Conservation (phyloP, 2,113 vertebrate species). For the Sinocyclocheilus maitianheensis region DNA sequence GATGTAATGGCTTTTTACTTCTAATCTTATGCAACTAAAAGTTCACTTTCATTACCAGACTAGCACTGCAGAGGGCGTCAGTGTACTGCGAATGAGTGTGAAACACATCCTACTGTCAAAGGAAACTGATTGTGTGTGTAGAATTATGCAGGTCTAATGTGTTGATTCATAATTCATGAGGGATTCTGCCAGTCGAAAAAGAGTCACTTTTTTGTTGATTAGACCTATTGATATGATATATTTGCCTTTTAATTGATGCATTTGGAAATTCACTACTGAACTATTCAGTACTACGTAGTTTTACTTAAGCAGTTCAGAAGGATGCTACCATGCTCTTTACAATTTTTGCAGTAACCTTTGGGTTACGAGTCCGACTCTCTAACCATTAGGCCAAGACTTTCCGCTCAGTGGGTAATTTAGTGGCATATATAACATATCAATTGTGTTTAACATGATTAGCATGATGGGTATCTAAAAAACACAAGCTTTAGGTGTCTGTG, state of each 20-base stretch:
- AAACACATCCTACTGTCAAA: background rate
- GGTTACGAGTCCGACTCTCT: too few species aligned
- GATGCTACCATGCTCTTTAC: background rate
- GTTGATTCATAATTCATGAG: background rate
- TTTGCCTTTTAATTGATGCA: background rate
- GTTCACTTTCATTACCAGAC: slow-evolving; percentile 62
- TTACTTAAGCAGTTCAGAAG: background rate
- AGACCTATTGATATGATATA: background rate
- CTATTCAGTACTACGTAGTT: background rate
- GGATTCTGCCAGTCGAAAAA: background rate
- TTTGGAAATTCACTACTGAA: background rate
- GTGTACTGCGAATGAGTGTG: slow-evolving; percentile 48
- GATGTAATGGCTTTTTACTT: slow-evolving; percentile 11
- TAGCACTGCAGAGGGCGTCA: slow-evolving; percentile 60
- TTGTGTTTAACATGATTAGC: background rate
- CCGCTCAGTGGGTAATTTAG: too few species aligned
- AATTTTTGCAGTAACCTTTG: background rate
- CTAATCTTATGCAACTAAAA: slow-evolving; percentile 56
- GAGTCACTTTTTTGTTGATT: background rate
- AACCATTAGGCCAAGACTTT: too few species aligned
- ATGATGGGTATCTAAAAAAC: background rate
- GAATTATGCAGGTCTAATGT: background rate
- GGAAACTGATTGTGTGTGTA: slow-evolving; percentile 30
- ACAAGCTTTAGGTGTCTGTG: background rate
- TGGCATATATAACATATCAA: background rate